phyloP scores from a whole-genome alignment of 1,140 invertebrate species.

The Latrodectus geometricus region DNA sequence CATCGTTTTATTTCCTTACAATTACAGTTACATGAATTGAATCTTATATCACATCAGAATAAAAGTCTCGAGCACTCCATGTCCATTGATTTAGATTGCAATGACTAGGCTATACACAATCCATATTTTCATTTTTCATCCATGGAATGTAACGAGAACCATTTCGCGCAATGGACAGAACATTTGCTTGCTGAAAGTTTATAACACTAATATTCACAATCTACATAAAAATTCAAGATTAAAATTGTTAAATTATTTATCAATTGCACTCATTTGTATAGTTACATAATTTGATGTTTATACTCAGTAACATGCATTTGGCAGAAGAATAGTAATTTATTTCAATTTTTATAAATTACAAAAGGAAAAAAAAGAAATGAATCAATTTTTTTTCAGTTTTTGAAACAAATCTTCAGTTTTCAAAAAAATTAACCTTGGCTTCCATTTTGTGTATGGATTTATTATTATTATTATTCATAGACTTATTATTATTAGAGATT shows the following conservation, averaged over 20 bases:
- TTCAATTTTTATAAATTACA: no score
- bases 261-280: not conserved
- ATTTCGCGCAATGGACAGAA: not conserved
- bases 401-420: no score
- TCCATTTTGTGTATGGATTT: no score
- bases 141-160: constrained; percentile 56
- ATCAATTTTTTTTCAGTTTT: no score
- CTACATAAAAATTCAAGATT: not conserved
- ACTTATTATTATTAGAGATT: no score
- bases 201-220: constrained; percentile 9
- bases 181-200: not conserved
- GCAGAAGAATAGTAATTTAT: no score
- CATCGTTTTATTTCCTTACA: not conserved
- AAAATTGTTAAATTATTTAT: not conserved
- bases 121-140: constrained; percentile 18
- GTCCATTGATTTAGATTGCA: constrained; percentile 38
- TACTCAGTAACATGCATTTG: no score
- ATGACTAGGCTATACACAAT: constrained; percentile 61
- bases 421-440: no score
- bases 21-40: constrained; percentile 51
- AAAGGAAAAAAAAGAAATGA: no score
- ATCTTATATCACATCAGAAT: constrained; percentile 56
- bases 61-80: constrained; percentile 55
- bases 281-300: no score
- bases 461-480: no score